Evolutionary conservation across 2,888 invertebrate genomes (phyloP).

Genomic region (Cetonia aurata): DNA sequence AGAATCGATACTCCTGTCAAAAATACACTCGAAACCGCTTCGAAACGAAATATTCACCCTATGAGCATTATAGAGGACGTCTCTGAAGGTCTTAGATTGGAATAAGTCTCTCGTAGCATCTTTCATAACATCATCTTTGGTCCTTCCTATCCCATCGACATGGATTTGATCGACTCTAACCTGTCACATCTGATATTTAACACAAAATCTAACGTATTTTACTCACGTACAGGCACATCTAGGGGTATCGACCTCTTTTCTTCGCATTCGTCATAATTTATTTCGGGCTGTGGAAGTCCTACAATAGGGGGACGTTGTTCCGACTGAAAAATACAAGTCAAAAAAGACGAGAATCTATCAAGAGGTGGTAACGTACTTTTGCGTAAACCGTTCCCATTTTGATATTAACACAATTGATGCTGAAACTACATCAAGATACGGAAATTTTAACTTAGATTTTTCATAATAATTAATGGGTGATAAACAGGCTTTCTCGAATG

Average conservation of each 20-base stretch:
- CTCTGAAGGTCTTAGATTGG: conserved; percentile 86
- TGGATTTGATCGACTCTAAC: conserved; percentile 89
- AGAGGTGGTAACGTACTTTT: conserved; percentile 60
- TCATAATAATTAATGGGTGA: conserved; percentile 35
- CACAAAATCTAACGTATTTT: conserved; percentile 2
- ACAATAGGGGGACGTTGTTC: conserved; percentile 52
- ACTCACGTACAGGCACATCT: conserved; percentile 67
- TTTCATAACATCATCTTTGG: conserved; percentile 89
- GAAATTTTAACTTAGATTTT: conserved; percentile 45
- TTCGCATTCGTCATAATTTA: conserved; percentile 56
- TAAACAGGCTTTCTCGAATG: neutral
- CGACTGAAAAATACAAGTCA: neutral
- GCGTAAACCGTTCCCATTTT: conserved; percentile 67
- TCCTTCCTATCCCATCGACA: conserved; percentile 86
- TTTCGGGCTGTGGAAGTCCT: conserved; percentile 49
- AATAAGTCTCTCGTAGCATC: conserved; percentile 86
- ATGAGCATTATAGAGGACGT: conserved; percentile 80
- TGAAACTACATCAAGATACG: conserved; percentile 41
- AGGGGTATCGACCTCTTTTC: conserved; percentile 67
- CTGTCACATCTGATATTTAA: conserved; percentile 61
- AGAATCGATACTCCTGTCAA: conserved; percentile 56
- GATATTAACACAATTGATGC: conserved; percentile 19
- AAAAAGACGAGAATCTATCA: conserved; percentile 9
- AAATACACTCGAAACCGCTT: no score
- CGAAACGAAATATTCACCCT: conserved; percentile 65